A percentile compares a stretch with the other conserved stretches of the same genome.
Evolutionary conservation across 1,140 invertebrate species (phyloP).

Genomic region (Zaprionus taronus): DNA sequence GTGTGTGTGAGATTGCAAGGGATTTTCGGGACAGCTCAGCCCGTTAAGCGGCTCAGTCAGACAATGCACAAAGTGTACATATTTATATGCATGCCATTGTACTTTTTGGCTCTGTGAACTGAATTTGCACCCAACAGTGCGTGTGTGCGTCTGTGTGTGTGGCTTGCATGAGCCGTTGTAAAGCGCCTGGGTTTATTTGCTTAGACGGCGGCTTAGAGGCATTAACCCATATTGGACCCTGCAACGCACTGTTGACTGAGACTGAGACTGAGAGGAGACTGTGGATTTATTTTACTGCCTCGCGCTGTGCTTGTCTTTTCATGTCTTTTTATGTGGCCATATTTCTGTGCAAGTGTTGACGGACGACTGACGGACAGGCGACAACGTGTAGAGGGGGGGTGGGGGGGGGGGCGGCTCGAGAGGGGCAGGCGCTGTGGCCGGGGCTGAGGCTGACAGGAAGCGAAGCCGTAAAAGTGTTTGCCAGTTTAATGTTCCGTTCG

Average conservation of each 20-base stretch:
- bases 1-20: conserved; percentile 1
- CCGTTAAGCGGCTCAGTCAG: conserved; percentile 32
- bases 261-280: conserved; percentile 9
- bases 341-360: conserved; percentile 73
- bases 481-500: conserved; percentile 25
- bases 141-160: conserved; percentile 6
- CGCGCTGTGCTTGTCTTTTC: conserved; percentile 65
- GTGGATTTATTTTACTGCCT: conserved; percentile 52
- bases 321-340: conserved; percentile 72
- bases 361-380: not conserved
- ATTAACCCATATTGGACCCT: not conserved
- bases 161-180: conserved; percentile 1
- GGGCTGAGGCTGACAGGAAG: conserved; percentile 2
- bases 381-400: conserved; percentile 7
- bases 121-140: conserved; percentile 19
- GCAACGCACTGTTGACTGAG: not conserved
- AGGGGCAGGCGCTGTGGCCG: not conserved
- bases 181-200: conserved; percentile 72
- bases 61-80: conserved; percentile 30
- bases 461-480: conserved; percentile 13
- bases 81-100: conserved; percentile 26
- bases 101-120: conserved; percentile 11
- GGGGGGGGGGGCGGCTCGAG: not conserved
- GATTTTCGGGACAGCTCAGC: conserved; percentile 6
- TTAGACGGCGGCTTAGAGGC: conserved; percentile 44